Base-by-base conservation (phyloP, 2,888 invertebrate species). In the Vannuccia rotundouncinata region DNA sequence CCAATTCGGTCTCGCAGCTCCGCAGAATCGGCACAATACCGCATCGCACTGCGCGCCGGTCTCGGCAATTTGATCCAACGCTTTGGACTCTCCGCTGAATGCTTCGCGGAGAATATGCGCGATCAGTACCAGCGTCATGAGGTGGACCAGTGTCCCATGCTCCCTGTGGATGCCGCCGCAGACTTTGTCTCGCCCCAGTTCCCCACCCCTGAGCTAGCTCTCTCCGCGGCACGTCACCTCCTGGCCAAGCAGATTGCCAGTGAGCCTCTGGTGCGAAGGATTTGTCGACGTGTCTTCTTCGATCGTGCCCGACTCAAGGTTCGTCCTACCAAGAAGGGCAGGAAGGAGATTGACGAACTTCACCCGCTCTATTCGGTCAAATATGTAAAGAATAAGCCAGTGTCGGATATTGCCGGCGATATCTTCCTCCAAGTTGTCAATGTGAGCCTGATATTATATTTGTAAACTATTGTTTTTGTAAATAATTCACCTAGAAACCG, bases 41-140 rank as follows among this genome's bases (percentile, higher is more conserved):
- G 66, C 17, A 29, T 73, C 0, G 79, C 66, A 31, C 13, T 29
- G 22, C 29, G 74, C 27, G 78, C 81, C 22, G 81, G 83, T 22
- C 17, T 87, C 92, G 93, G 92, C 84, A 92, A 92, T 0, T 90
- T 97, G 74, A 94, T 94, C 0, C 93, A 93, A 86, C 92, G 92
- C 86, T 98, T 97, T 88, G 98, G 98, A 82, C 89, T 99, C 78
- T 92, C 92, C 0, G 95, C 98, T 0, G 94, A 95, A 86, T 93
- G 97, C 88, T 96, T 95, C 87, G 95, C 95, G 0, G 96, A 97
- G 89, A 98, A 99, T 89, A 90, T 98, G 2, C 91, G 95, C 0
- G 96, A 97, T 86, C 95, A 95, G 87, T 97, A 97, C 88, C 94
- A 95, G 87, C 90, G 95, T 17, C 94, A 95, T 87, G 97, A 97